Base-by-base conservation (phyloP, 1,140 invertebrate genomes). In the Helicoverpa armigera region DNA sequence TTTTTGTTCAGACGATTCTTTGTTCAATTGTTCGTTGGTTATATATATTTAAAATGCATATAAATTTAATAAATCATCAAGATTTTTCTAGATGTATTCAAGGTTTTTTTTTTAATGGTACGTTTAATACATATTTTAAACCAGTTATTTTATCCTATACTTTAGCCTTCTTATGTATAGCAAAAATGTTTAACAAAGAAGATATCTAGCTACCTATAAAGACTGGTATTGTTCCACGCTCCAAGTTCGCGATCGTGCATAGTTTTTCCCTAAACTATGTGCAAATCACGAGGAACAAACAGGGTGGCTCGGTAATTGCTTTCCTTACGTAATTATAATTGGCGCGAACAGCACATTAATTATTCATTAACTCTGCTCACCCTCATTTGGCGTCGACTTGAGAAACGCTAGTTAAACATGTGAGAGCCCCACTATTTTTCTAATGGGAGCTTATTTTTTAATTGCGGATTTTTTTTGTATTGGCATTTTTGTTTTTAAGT, bases 301-400 rank as follows among this genome's bases (percentile, higher is more conserved):
- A 53, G 18, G 74, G 74, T 53, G 58, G 58, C 73, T 63, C 11
- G 73, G 48, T 91, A 91, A 92, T 91, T 91, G 89, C 88, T 91
- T 91, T 91, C 90, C 90, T 93, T 91, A 91, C 88, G 88, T 91
- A 87, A 91, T 94, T 90, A 92, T 93, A 91, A 93, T 92, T 92
- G 91, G 89, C 88, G 89, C 74, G 87, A 89, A 90, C 90, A 89
- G 91, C 85, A 87, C 90, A 93, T 94, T 94, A 94, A 94, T 94
- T 94, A 93, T 93, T 94, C 92, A 92, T 93, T 91, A 93, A 86
- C 80, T 82, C 75, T 82, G 81, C 85, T 86, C 86, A 87, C 87
- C 91, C 90, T 90, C 91, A 93, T 93, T 93, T 93, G 82, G 83
- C 81, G 81, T 77, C 86, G 89, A 90, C 92, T 92, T 92, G 88